Percentiles rank a stretch among this genome's conserved stretches.
These are phyloP conservation scores for Monodelphis domestica DNA, from an alignment of 2,797 vertebrate species.

Conservation along the genomic window DNA sequence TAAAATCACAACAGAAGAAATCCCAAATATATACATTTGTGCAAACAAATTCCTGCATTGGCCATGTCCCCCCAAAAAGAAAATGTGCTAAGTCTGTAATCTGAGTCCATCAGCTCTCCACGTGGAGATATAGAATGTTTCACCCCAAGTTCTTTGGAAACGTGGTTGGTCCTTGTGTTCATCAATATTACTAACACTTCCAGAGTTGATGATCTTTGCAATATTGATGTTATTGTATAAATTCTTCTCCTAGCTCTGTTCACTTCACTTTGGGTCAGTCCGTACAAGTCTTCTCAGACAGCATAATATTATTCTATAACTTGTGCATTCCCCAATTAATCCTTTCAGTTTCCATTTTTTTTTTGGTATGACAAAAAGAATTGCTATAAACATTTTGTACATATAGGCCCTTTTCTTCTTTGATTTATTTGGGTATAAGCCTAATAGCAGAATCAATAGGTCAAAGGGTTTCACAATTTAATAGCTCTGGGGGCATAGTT, in stretches of 20 bases:
- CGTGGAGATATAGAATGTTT: neutral
- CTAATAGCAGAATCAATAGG: neutral
- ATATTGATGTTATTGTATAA: neutral
- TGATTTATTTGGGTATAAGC: neutral
- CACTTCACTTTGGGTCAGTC: neutral
- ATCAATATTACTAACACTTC: neutral
- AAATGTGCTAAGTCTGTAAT: neutral
- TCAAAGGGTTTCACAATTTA: neutral
- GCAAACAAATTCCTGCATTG: neutral
- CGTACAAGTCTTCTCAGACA: neutral
- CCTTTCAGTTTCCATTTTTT: neutral
- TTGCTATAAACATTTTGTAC: neutral
- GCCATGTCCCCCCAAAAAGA: neutral
- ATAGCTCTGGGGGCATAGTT: neutral
- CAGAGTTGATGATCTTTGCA: neutral
- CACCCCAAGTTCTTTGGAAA: neutral
- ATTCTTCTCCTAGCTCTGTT: neutral
- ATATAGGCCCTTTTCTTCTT: neutral
- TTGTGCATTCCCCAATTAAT: neutral
- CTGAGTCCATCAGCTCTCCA: neutral
- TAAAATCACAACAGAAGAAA: too few species aligned
- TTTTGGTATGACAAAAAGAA: neutral
- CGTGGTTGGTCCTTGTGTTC: neutral
- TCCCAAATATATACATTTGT: neutral
- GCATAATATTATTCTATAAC: neutral